A percentile compares a stretch with the other conserved stretches of the same genome.
Conservation (phyloP, 2,888 invertebrate genomes). For the Tachystola acroxantha region DNA sequence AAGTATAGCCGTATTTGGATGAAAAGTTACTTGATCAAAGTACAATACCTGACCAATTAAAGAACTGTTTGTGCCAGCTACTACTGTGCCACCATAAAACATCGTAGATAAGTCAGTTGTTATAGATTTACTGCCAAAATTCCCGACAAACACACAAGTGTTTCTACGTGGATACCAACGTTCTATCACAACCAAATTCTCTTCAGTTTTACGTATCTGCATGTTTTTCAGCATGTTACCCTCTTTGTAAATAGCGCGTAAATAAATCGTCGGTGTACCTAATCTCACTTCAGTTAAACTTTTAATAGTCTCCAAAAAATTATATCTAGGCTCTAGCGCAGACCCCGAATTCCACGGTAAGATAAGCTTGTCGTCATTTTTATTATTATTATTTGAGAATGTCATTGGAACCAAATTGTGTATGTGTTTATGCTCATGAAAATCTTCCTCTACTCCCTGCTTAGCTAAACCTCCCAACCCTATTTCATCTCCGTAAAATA, state of each 20-base stretch:
- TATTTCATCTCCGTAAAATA: slow-evolving; percentile 96
- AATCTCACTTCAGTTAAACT: slow-evolving; percentile 79
- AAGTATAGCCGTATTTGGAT: slow-evolving; percentile 60
- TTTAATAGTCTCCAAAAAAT: slow-evolving; percentile 75
- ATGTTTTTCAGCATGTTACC: slow-evolving; percentile 81
- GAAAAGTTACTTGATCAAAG: slow-evolving; percentile 62
- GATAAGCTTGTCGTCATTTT: slow-evolving; percentile 51
- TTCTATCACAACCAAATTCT: slow-evolving; percentile 84
- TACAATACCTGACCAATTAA: slow-evolving; percentile 56
- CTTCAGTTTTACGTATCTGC: slow-evolving; percentile 80
- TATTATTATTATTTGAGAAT: slow-evolving; percentile 72
- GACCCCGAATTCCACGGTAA: slow-evolving; percentile 82
- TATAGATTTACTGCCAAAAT: slow-evolving; percentile 80
- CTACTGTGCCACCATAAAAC: slow-evolving; percentile 84
- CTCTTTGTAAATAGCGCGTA: slow-evolving; percentile 83
- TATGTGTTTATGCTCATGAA: slow-evolving; percentile 78
- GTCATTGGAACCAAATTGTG: slow-evolving; percentile 85
- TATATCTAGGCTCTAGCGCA: slow-evolving; percentile 61
- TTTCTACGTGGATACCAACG: slow-evolving; percentile 88
- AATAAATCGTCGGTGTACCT: slow-evolving; percentile 84
- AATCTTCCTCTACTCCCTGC: slow-evolving; percentile 75
- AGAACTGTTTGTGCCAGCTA: slow-evolving; percentile 56
- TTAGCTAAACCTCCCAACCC: slow-evolving; percentile 79
- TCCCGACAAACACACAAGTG: slow-evolving; percentile 86
- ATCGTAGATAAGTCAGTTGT: slow-evolving; percentile 85